Evolutionary conservation across 2,888 invertebrate species (phyloP).

Genomic region (Oligia latruncula): DNA sequence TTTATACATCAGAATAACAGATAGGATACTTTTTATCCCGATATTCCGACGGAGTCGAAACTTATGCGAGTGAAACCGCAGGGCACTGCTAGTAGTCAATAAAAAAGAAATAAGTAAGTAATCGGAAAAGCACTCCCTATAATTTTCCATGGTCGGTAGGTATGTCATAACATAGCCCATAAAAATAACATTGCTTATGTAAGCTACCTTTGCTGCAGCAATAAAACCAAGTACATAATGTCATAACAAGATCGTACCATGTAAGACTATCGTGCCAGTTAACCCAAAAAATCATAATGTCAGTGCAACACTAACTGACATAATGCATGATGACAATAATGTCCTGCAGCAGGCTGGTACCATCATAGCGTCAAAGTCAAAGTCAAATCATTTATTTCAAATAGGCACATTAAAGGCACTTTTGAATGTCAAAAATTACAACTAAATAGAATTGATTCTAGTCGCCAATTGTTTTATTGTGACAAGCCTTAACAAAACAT

Average conservation of each 20-base stretch:
- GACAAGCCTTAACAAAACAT: background rate
- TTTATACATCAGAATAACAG: too few relatives aligned
- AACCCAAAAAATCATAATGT: constrained; percentile 32
- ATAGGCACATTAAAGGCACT: too few relatives aligned
- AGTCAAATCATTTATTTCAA: too few relatives aligned
- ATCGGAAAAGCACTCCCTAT: background rate
- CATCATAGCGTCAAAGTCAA: too few relatives aligned
- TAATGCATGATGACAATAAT: background rate
- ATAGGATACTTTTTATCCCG: too few relatives aligned
- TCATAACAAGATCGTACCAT: constrained; percentile 15
- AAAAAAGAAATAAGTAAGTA: background rate
- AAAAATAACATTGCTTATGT: constrained; percentile 14
- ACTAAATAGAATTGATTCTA: too few relatives aligned
- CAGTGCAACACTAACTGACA: background rate
- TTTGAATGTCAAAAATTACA: too few relatives aligned
- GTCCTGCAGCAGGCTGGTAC: background rate
- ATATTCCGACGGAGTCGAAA: too few relatives aligned
- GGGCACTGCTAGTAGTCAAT: too few relatives aligned
- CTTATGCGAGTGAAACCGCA: too few relatives aligned
- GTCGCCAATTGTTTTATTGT: too few relatives aligned
- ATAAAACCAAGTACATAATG: constrained; percentile 24
- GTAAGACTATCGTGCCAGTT: constrained; percentile 5
- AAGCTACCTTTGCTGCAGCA: constrained; percentile 17
- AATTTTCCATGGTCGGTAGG: background rate
- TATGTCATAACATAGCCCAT: constrained; percentile 11